These are phyloP conservation scores for Sesamia nonagrioides DNA, from an alignment of 1,140 invertebrate genomes.

Conservation along the genomic window DNA sequence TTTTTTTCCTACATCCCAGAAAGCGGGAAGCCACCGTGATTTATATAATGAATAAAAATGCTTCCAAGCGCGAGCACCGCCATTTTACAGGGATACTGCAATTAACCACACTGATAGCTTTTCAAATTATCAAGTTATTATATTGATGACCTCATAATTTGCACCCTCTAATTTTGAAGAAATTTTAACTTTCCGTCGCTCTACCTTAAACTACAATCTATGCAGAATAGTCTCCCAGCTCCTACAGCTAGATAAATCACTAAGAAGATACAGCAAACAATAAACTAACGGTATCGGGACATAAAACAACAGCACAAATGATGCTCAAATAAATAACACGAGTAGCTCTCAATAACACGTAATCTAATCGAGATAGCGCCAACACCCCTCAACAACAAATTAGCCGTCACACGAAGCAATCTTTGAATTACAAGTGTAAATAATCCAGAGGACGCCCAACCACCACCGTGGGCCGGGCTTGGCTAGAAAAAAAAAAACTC, in stretches of 20 bases:
- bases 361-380: conserved; percentile 76
- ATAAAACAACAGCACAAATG: conserved; percentile 46
- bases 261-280: neutral
- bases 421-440: conserved; percentile 87
- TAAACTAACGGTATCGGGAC: conserved; percentile 2
- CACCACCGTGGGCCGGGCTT: conserved; percentile 83
- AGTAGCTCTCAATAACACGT: conserved; percentile 66
- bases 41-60: conserved; percentile 87
- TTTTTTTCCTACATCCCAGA: conserved; percentile 80
- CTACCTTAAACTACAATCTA: neutral
- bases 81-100: conserved; percentile 76
- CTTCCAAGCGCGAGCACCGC: conserved; percentile 60
- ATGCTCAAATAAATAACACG: conserved; percentile 43
- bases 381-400: conserved; percentile 77
- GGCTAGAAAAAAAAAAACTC: conserved; percentile 80
- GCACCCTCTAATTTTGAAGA: conserved; percentile 2
- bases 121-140: conserved; percentile 60
- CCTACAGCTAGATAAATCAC: conserved; percentile 6
- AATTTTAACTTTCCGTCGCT: neutral
- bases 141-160: conserved; percentile 43
- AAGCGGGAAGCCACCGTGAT: conserved; percentile 76
- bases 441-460: conserved; percentile 85
- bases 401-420: conserved; percentile 75
- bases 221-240: neutral
- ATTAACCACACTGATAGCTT: conserved; percentile 79